phyloP scores from a whole-genome alignment of 2,113 vertebrate species.

The Salvelinus namaycush region DNA sequence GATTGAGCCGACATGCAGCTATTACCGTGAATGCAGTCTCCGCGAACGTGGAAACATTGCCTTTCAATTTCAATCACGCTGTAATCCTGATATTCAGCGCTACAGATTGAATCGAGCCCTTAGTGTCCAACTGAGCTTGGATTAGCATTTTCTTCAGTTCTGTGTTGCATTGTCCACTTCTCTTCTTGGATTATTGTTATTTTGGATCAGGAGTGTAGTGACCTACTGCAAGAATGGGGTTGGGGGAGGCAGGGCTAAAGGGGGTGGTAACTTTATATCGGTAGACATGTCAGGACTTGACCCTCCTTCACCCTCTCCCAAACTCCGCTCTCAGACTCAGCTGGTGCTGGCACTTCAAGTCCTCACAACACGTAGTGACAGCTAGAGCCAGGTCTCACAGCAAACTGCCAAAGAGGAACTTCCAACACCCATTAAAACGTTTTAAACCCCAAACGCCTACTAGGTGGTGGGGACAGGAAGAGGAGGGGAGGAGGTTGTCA shows the following conservation, averaged over 20 bases:
- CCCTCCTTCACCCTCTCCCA: conserved; percentile 14
- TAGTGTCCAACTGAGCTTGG: background rate
- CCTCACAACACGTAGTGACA: conserved; percentile 66
- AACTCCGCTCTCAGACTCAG: conserved; percentile 58
- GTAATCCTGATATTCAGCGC: too few species aligned
- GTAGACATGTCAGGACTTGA: conserved; percentile 46
- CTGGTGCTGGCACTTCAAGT: conserved; percentile 72
- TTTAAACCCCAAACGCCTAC: conserved; percentile 43
- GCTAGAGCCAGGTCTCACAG: conserved; percentile 72
- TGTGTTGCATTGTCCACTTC: background rate
- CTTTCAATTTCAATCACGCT: too few species aligned
- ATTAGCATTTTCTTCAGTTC: background rate
- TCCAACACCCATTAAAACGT: conserved; percentile 54
- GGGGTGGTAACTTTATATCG: conserved; percentile 8
- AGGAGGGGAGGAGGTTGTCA: background rate
- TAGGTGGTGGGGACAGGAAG: conserved; percentile 2
- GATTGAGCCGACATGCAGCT: too few species aligned
- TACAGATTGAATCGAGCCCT: too few species aligned
- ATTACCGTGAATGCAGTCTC: too few species aligned
- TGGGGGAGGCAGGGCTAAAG: background rate
- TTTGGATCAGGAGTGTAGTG: background rate
- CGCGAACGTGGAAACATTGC: background rate
- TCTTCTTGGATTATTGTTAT: background rate
- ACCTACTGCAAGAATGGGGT: conserved; percentile 5
- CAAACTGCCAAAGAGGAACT: conserved; percentile 70